Base-by-base conservation (phyloP, 2,113 vertebrate species). In the Toxostoma redivivum region DNA sequence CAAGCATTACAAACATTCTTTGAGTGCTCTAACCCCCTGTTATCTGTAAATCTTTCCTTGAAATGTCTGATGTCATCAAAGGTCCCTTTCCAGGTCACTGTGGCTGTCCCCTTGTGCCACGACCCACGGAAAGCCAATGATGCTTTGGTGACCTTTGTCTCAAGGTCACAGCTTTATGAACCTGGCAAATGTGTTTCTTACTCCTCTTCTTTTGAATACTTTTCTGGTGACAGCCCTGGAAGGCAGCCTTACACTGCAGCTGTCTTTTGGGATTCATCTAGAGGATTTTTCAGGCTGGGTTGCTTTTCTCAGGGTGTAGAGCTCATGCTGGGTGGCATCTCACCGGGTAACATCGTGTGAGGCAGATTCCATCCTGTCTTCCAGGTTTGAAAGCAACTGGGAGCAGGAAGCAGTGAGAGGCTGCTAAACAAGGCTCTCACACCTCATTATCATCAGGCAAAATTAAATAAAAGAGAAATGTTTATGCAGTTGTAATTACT, bases 401-500 rank as follows among this genome's bases (percentile, higher is more conserved):
- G 76, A 90, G 56, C 35, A 78, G 82, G 30, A 40, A 1, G 2
- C 71, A 38, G 13, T 15, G 54, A 85, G 74, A 69, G 25, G 74
- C 58, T 95, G 65, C 62, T 77, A 44, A 93, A 85, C 53, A 67
- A 79, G 61, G 35, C 81, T 76, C 79, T 95, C 84, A 61, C 54
- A 30, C 27, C 30, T 66, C 45, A 83, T 92, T 70, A 42, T 77
- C 88, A 70, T 76, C 79, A 83, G 76, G 82, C 33, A 88, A 90
- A 95, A 90, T 65, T 90, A 88, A 95, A 92, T 40, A 76, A 76
- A 72, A 87, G 45, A 71, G 15, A 81, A 90, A 65, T 51, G 47
- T 58, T 82, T 79, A 12, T 5, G 27, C 70, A 45, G 37, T 45
- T 10, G 56, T 33, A 80, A 88, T 90, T 95, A 80, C 86, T 19